Evolutionary conservation across 2,888 invertebrate genomes (phyloP), one percentile per base, ranked within the genome.

Genomic region (Lasioglossum malachurum): DNA sequence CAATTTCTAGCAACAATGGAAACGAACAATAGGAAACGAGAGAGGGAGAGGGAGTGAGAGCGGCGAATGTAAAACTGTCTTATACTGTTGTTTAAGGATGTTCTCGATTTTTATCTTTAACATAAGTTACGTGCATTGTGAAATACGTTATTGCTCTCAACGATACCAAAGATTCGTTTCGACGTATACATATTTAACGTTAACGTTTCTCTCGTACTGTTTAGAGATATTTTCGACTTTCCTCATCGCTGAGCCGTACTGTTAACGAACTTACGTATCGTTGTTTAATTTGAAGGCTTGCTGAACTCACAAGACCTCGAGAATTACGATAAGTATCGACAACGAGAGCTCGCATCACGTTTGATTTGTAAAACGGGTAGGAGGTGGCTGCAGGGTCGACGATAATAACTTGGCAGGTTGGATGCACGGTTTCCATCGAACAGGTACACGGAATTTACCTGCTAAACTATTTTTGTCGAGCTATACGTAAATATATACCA

Each of bases 141-240:
- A 16, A n/a, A 60, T 49, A 71, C 23, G n/a, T 84, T 75, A 38
- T 64, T 57, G 82, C 31, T 64, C 53, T 27, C 57, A 19, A 77
- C 7, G 38, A 76, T 79, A 75, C 64, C 83, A 73, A 84, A 79
- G 23, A 75, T 84, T 79, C 16, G 75, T 60, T 84, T 84, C 16
- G 44, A 78, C 19, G 64, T 46, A 14, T 46, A 72, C 57, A 57
- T n/a, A n/a, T 78, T 27, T 44, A 64, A 49, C 67, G 44, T 57
- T 38, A n/a, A 38, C 35, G 78, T 77, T 38, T 60, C 7, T 46
- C 23, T 2, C 23, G 35, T 31, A 78, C 31, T 57, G 73, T 78
- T n/a, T 77, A 27, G 57, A 67, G 0, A 75, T 60, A 78, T 74
- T 75, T 60, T 41, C 41, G 69, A 75, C 38, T 75, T 74, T 69